Base-by-base conservation (phyloP, 2,888 invertebrate species). In the Hemicrepidius hirtus region DNA sequence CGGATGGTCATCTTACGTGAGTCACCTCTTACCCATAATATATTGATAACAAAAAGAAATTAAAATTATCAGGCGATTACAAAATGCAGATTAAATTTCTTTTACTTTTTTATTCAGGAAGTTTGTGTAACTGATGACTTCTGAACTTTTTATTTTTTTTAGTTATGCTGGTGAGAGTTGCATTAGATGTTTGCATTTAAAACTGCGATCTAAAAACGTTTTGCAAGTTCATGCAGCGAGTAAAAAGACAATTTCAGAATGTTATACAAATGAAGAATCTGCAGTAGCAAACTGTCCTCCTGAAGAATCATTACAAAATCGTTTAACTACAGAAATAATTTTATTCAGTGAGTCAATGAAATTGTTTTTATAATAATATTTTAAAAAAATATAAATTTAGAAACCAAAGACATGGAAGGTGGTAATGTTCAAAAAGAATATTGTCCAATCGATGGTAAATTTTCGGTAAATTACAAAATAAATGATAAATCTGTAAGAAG, bases 361-460 rank as follows among this genome's bases (percentile, higher is more conserved):
- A 41, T 67, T 35, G 18, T 21, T 10, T 13, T 24, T 57, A n/a
- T 41, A 41, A 63, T 57, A n/a, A n/a, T 18, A 57, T 50, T 62
- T 57, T n/a, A 21, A 37, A 37, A 63, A 13, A 41, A 4, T 41
- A 13, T 50, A 41, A 74, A 46, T 84, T 10, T 79, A 90, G 90
- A 90, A 84, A 88, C 87, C 12, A 87, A 86, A 80, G 89, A 89
- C 73, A 83, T 87, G 44, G 87, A 87, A 53, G 89, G 88, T 1
- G 82, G 84, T 46, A 83, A 86, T 35, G 88, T 89, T 35, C 85
- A 87, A 44, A 89, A 89, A 75, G 90, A 90, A 78, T 91, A 90
- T 80, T 92, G 92, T 74, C 91, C 92, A 12, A 88, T 92, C 71
- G 89, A 89, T 72, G 91, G 92, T 4, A 88, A 88, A 73, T 92